Evolutionary conservation across 2,113 vertebrate genomes (phyloP), one percentile per base, ranked within the genome.

Genomic region (Empidonax traillii): DNA sequence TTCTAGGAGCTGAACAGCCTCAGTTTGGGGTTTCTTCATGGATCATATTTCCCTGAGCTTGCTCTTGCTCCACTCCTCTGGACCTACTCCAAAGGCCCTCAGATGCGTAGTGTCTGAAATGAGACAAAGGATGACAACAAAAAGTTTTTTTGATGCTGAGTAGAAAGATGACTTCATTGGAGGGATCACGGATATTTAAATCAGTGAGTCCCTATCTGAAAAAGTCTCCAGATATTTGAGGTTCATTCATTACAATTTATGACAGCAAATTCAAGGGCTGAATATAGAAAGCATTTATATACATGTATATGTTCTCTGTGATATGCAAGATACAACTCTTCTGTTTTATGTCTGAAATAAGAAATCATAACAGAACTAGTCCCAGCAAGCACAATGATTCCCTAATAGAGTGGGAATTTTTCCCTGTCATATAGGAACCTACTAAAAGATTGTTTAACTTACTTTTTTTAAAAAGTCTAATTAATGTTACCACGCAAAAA

Each of bases 341-440:
- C 96, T 95, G 79, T 77, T 97, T 96, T 92, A 85, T 94, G 81
- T 87, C 94, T 93, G 87, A 97, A 96, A 76, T 81, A 96, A 89
- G 59, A 85, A 94, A 89, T 76, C 51, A 68, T 61, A 94, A 93
- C 68, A 90, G 43, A 91, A 52, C 86, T 94, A 73, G 90, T 87
- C 80, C 82, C 66, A 78, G 67, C 51, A 87, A 85, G 53, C 27
- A 92, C 73, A 94, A 96, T 73, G 51, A 96, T 92, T 87, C 80
- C 76, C 89, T 76, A 37, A 78, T 46, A 90, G 28, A 79, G 55
- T 79, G 69, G 52, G 16, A 1, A 33, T 90, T 94, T 94, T 90
- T 92, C 68, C 69, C 2, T 8, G 39, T 56, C 37, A 63, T 90
- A 84, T 15, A 85, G 27, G 30, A 81, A 87, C 90, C 76, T 61